Base-by-base conservation (phyloP, 23 tunicate genomes). In the Trididemnum clinides region DNA sequence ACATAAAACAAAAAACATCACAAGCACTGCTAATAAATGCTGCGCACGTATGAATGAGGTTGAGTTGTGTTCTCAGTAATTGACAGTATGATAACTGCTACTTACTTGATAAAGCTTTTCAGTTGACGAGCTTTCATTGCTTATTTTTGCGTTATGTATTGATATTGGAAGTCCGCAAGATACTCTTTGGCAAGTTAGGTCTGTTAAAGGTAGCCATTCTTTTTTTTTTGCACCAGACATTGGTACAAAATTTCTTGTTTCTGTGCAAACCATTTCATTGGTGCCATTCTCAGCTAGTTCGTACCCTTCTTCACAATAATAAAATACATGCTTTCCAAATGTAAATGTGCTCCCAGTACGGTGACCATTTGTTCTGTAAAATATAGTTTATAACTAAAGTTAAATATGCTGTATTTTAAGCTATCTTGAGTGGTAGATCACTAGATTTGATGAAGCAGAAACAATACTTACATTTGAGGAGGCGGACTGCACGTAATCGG, bases 271-370 rank as follows among this genome's bases (percentile, higher is more conserved):
- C 64, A 82, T 33, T 31, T 59, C 31, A 36, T 71, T 12, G 18
- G 6, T 37, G 32, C 33, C 51, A 20, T 29, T 28, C 15, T 58
- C 33, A 0, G 57, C 21, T 64, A 50, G 50, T 37, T 94, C 88
- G 76, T 79, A 94, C 20, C 98, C 98, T 28, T 72, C 71, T 64
- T 89, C 75, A 34, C 98, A 94, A 18, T 28, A 66, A 50, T 94
- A 94, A n/a, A 39, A 25, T 23, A 94, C 64, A 1, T 50, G 70
- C 18, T 72, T 51, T 33, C 76, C 83, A 64, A 77, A 94, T 2
- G 83, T 86, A 23, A 77, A 75, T 19, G 22, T 59, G 22, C 22
- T n/a, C 25, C 66, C 66, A 15, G 22, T 59, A 10, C 25, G 25
- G 20, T n/a, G 20, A 4, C 66, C 66, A 59, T 59, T 15, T 7